Evolutionary conservation across 2,113 vertebrate species (phyloP).

Genomic region (Abramis brama): DNA sequence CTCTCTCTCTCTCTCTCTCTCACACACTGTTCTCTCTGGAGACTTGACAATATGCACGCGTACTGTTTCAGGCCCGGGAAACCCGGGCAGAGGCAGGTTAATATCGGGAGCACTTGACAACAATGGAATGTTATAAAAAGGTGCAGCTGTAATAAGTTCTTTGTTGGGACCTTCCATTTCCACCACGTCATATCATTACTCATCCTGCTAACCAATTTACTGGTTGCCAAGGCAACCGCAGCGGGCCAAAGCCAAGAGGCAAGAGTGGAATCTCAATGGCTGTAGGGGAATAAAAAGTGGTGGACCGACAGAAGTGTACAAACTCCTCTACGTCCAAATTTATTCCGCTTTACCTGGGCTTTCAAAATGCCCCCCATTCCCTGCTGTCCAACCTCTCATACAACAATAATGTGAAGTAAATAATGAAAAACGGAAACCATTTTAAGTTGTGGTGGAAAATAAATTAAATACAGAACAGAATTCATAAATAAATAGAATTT

Average conservation of each 20-base stretch:
- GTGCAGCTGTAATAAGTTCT: slow-evolving; percentile 81
- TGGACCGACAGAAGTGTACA: slow-evolving; percentile 59
- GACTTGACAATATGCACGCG: slow-evolving; percentile 45
- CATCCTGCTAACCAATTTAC: slow-evolving; percentile 81
- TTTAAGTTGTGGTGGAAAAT: background rate
- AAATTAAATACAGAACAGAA: background rate
- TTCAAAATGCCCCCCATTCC: background rate
- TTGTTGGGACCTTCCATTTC: slow-evolving; percentile 79
- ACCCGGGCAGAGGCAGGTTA: slow-evolving; percentile 75
- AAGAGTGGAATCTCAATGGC: slow-evolving; percentile 81
- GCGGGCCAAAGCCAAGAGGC: slow-evolving; percentile 74
- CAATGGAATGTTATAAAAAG: slow-evolving; percentile 80
- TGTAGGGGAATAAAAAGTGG: slow-evolving; percentile 51
- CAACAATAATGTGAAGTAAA: background rate
- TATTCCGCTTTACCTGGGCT: background rate
- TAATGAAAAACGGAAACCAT: background rate
- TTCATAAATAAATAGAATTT: background rate
- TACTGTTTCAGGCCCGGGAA: slow-evolving; percentile 62
- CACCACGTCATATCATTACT: slow-evolving; percentile 82
- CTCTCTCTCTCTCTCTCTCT: slow-evolving; percentile 19
- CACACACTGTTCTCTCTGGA: slow-evolving; percentile 9
- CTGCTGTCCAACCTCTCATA: background rate
- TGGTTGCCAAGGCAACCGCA: slow-evolving; percentile 79
- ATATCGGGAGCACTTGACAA: slow-evolving; percentile 82
- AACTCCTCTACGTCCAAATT: background rate